Conservation (phyloP, 37 sponge, comb jelly and placozoan species). For the Amphimedon queenslandica region DNA sequence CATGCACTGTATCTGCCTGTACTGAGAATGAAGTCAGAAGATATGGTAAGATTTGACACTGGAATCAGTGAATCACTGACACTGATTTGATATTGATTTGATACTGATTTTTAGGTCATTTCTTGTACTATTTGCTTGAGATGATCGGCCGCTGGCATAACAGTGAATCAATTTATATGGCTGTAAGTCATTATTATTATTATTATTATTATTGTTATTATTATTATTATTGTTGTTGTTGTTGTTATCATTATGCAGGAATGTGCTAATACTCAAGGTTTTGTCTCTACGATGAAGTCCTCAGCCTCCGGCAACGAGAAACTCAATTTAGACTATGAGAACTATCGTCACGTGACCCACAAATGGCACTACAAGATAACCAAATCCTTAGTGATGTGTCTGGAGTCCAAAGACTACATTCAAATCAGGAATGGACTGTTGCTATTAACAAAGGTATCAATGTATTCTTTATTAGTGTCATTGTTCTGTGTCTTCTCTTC, state of each 20-base stretch:
- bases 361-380: constrained; percentile 99
- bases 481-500: too few relatives aligned
- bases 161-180: constrained; percentile 58
- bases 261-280: constrained; percentile 83
- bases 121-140: constrained; percentile 77
- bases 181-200: constrained; percentile 34
- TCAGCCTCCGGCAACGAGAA: constrained; percentile 43
- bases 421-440: constrained; percentile 94
- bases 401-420: constrained; percentile 95
- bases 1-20: constrained; percentile 87
- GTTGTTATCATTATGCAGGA: constrained; percentile 40
- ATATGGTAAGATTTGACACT: constrained; percentile 87
- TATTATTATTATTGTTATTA: background rate
- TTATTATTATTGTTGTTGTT: background rate
- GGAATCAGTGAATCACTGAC: too few relatives aligned
- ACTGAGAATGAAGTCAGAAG: constrained; percentile 97
- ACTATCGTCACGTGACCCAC: constrained; percentile 96
- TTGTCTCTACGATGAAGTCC: constrained; percentile 81
- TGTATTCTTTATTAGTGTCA: too few relatives aligned
- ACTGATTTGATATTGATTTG: too few relatives aligned
- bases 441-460: constrained; percentile 68
- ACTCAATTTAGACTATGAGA: constrained; percentile 91
- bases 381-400: constrained; percentile 83
- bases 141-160: constrained; percentile 83
- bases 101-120: constrained; percentile 66